Conservation (phyloP, 2,113 vertebrate species). For the Nesogale talazaci region DNA sequence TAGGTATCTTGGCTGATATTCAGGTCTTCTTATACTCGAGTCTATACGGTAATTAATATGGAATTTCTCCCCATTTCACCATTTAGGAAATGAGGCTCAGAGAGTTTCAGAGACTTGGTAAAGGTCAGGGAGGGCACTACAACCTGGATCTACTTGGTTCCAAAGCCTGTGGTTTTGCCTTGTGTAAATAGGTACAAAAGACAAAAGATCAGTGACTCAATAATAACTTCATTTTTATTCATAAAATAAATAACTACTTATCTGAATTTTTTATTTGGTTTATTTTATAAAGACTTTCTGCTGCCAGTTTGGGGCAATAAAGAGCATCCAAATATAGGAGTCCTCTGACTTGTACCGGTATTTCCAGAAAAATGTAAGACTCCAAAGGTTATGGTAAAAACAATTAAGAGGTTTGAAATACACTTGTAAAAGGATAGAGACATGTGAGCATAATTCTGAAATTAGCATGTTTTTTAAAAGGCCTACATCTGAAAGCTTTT, state of each 20-base stretch:
- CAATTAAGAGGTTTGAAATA: conserved; percentile 49
- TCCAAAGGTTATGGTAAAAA: conserved; percentile 41
- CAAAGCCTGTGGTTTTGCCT: no score
- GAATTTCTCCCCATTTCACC: no score
- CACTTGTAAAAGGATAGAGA: background rate
- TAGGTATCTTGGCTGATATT: no score
- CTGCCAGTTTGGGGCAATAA: conserved; percentile 37
- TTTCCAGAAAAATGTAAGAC: conserved; percentile 44
- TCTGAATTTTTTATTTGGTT: no score
- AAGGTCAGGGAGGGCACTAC: no score
- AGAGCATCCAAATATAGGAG: background rate
- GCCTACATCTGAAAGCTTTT: background rate
- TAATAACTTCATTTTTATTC: conserved; percentile 43
- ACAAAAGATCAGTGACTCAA: conserved; percentile 15
- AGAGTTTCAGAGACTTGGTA: no score
- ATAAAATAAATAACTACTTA: background rate
- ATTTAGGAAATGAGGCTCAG: no score
- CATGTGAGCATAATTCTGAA: conserved; percentile 29
- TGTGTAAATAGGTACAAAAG: background rate
- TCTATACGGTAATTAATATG: no score
- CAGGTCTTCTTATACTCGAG: no score
- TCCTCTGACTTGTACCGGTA: conserved; percentile 4
- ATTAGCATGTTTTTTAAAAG: conserved; percentile 12
- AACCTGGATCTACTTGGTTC: no score
- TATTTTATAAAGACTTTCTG: conserved; percentile 39